A percentile compares a stretch with the other conserved stretches of the same genome.
Conservation (phyloP, 2,113 vertebrate genomes). For the Notarius quadriscutis region DNA sequence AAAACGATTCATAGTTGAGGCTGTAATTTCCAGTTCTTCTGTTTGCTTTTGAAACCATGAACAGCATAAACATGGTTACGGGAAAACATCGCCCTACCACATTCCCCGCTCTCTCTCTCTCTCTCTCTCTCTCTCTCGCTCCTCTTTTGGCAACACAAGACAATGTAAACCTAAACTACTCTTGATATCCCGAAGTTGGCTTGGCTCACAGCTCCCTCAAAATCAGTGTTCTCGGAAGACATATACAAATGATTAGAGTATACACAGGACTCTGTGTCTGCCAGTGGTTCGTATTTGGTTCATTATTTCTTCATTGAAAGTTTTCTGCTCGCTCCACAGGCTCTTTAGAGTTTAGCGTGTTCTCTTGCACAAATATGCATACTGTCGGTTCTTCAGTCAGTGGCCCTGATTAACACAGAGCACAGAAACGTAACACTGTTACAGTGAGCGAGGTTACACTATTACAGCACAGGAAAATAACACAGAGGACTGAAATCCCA, state of each 20-base stretch:
- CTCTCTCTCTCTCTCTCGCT: too few species aligned
- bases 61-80: background rate
- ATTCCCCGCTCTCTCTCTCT: background rate
- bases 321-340: background rate
- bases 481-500: background rate
- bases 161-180: background rate
- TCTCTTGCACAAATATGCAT: background rate
- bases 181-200: background rate
- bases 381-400: slow-evolving; percentile 1
- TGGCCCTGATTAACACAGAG: background rate
- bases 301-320: background rate
- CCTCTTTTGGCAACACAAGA: too few species aligned
- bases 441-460: background rate
- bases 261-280: background rate
- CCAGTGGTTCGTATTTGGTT: background rate
- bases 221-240: background rate
- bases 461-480: background rate
- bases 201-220: background rate
- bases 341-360: background rate
- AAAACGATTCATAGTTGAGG: background rate
- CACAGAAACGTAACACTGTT: background rate
- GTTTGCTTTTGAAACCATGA: background rate
- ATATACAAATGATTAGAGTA: background rate
- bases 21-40: background rate
- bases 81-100: background rate